A percentile compares a stretch with the other conserved stretches of the same genome.
phyloP scores from a whole-genome alignment of 2,113 vertebrate species.

The Ciconia maguari region DNA sequence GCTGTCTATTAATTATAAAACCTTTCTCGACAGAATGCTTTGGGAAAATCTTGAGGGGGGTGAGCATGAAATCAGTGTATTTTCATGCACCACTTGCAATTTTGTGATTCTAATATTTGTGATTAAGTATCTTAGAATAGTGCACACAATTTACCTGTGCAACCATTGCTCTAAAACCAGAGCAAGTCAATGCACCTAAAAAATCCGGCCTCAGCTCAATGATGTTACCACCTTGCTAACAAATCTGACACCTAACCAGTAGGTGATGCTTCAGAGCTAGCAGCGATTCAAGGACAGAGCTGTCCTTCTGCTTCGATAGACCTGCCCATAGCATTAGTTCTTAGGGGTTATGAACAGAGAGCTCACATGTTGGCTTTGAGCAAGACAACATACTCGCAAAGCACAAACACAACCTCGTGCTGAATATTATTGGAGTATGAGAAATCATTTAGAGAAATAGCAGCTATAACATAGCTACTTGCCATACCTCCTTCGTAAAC shows the following conservation, averaged over 20 bases:
- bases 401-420: not conserved
- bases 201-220: fast-evolving
- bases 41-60: not conserved
- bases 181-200: not conserved
- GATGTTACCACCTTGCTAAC: not conserved
- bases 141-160: not conserved
- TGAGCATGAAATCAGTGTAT: not conserved
- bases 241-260: not conserved
- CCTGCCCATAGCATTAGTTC: not conserved
- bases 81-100: not conserved
- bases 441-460: not conserved
- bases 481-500: not conserved
- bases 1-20: not conserved
- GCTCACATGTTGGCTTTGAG: not conserved
- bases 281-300: not conserved
- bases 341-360: not conserved
- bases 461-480: not conserved
- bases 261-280: not conserved
- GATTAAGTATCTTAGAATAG: not conserved
- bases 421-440: not conserved
- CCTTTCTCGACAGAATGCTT: not conserved
- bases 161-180: not conserved
- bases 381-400: not conserved
- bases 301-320: not conserved
- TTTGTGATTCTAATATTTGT: not conserved